Percentiles rank a stretch among this genome's conserved stretches.
Evolutionary conservation across 1,140 invertebrate genomes (phyloP).

Genomic region (Mya arenaria): DNA sequence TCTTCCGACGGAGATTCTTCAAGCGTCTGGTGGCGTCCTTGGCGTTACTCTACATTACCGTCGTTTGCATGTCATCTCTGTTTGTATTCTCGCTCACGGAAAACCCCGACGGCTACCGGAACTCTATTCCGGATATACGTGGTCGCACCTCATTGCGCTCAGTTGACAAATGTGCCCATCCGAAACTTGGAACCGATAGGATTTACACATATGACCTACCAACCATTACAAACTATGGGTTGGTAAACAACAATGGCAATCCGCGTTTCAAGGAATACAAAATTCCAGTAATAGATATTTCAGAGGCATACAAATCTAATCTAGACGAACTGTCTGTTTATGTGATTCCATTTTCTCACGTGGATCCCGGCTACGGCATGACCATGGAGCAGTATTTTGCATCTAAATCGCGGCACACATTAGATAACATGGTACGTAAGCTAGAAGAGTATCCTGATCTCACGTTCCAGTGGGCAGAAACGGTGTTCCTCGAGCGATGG

Average conservation of each 20-base stretch:
- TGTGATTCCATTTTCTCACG: slow-evolving; percentile 97
- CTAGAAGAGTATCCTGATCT: slow-evolving; percentile 51
- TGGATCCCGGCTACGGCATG: slow-evolving; percentile 98
- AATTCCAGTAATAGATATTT: slow-evolving; percentile 30
- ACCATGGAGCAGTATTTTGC: slow-evolving; percentile 96
- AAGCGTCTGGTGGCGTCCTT: too few relatives aligned
- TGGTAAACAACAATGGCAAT: background rate
- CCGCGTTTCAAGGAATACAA: slow-evolving; percentile 29
- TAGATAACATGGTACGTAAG: slow-evolving; percentile 55
- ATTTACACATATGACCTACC: slow-evolving; percentile 1
- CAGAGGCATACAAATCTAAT: slow-evolving; percentile 18
- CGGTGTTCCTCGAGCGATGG: slow-evolving; percentile 61
- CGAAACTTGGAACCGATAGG: too few relatives aligned
- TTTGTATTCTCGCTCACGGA: too few relatives aligned
- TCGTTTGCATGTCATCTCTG: too few relatives aligned
- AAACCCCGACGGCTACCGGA: too few relatives aligned
- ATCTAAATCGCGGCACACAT: slow-evolving; percentile 88
- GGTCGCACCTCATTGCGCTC: too few relatives aligned
- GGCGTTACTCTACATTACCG: too few relatives aligned
- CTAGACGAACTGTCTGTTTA: slow-evolving; percentile 23
- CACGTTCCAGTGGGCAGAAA: slow-evolving; percentile 65
- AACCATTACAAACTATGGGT: background rate
- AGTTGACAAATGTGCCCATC: too few relatives aligned
- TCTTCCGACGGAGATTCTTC: too few relatives aligned
- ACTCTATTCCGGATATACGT: too few relatives aligned